Evolutionary conservation across 2,113 vertebrate genomes (phyloP).

Genomic region (Bucco capensis): DNA sequence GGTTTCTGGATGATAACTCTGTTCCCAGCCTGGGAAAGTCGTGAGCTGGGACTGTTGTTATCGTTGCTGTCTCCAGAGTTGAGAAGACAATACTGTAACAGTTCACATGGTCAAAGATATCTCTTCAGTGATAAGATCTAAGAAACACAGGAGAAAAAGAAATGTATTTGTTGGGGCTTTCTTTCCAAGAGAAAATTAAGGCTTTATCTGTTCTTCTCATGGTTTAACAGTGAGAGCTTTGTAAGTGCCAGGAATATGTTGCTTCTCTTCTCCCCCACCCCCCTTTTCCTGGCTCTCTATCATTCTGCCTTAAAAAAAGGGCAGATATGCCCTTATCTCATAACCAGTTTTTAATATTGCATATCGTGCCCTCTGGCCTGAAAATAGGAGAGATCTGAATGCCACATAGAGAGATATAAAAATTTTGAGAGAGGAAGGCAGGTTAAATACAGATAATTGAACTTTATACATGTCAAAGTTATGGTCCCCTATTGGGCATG

Average conservation of each 20-base stretch:
- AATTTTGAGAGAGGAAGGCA: background rate
- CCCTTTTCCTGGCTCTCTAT: background rate
- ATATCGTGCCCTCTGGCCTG: background rate
- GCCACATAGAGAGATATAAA: background rate
- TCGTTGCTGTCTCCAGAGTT: background rate
- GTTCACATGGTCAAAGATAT: slow-evolving; percentile 24
- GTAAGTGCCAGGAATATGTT: background rate
- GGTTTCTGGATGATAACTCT: background rate
- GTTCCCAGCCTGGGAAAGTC: slow-evolving; percentile 4
- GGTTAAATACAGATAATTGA: background rate
- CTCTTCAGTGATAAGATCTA: background rate
- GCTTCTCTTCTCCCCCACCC: no score
- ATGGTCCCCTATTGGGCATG: background rate
- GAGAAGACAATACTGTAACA: background rate
- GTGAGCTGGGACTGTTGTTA: fast-evolving
- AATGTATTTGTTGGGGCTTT: background rate
- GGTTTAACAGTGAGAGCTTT: background rate
- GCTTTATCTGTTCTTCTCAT: background rate
- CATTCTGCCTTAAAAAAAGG: background rate
- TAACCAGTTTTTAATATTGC: background rate
- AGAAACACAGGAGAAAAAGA: background rate
- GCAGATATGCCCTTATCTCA: background rate
- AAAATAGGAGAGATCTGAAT: background rate
- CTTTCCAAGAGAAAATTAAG: background rate
- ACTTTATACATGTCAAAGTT: background rate